These are phyloP conservation scores for Apotomis betuletana DNA, from an alignment of 2,888 invertebrate genomes.

Conservation along the genomic window DNA sequence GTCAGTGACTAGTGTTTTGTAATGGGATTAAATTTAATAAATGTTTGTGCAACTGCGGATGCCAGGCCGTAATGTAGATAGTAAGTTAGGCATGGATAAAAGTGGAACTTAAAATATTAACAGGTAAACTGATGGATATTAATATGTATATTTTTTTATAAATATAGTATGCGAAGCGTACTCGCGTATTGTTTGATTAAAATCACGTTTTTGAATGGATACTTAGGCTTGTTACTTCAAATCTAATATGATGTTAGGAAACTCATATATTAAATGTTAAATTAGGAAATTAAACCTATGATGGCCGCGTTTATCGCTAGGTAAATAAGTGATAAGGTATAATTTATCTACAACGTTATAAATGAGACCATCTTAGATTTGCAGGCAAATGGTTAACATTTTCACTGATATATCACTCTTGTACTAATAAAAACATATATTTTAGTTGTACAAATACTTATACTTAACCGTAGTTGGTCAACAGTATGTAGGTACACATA, in stretches of 20 bases:
- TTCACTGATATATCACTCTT: too few relatives aligned
- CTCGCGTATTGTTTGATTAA: slow-evolving; percentile 40
- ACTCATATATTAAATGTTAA: not conserved
- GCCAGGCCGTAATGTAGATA: slow-evolving; percentile 47
- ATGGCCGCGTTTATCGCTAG: too few relatives aligned
- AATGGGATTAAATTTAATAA: not conserved
- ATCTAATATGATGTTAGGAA: slow-evolving; percentile 21
- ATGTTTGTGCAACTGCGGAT: not conserved
- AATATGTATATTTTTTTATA: slow-evolving; percentile 52
- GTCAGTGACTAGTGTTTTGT: too few relatives aligned
- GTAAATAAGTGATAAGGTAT: too few relatives aligned
- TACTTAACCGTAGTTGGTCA: too few relatives aligned
- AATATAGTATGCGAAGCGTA: slow-evolving; percentile 50
- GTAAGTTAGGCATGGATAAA: slow-evolving; percentile 51
- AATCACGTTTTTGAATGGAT: slow-evolving; percentile 28
- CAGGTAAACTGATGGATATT: slow-evolving; percentile 44
- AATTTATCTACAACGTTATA: too few relatives aligned
- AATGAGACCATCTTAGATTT: too few relatives aligned
- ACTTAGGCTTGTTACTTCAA: slow-evolving; percentile 40
- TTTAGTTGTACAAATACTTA: too few relatives aligned
- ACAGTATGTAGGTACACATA: too few relatives aligned
- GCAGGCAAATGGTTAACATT: too few relatives aligned
- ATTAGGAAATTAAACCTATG: not conserved
- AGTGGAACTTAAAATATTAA: slow-evolving; percentile 39
- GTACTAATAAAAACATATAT: too few relatives aligned